A percentile compares a stretch with the other conserved stretches of the same genome.
phyloP scores from a whole-genome alignment of 2,888 invertebrate genomes.

The Cosmorhoe ocellata region DNA sequence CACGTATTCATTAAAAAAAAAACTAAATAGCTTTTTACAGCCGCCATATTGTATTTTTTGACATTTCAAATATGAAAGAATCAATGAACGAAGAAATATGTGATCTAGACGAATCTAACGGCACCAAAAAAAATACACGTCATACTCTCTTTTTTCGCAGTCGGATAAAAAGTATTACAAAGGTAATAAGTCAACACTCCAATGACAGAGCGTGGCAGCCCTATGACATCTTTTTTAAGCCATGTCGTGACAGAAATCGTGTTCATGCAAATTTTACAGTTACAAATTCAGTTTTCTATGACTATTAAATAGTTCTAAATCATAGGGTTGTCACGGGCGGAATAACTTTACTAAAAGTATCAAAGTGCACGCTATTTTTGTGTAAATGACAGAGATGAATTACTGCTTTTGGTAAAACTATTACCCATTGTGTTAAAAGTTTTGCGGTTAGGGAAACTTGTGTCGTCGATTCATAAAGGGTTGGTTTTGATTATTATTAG shows the following conservation, averaged over 20 bases:
- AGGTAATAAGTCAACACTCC: no score
- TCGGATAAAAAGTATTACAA: no score
- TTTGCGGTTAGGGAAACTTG: not conserved
- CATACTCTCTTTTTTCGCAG: no score
- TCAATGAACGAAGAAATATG: no score
- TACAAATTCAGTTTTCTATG: conserved; percentile 40
- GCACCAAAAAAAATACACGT: no score
- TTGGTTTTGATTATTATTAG: no score
- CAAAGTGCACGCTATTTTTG: conserved; percentile 18
- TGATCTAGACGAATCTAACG: no score
- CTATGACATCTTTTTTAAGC: conserved; percentile 33
- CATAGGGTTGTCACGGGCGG: conserved; percentile 28
- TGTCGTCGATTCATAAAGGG: no score
- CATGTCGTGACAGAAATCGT: conserved; percentile 34
- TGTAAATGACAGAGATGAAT: conserved; percentile 20
- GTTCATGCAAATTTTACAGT: conserved; percentile 37
- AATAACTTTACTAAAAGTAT: conserved; percentile 24
- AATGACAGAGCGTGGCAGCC: conserved; percentile 22
- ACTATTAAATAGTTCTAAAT: conserved; percentile 40
- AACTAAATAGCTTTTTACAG: no score
- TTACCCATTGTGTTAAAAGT: not conserved
- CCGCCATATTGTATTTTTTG: no score
- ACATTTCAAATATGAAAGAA: no score
- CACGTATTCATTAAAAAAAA: no score
- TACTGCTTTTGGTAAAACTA: conserved; percentile 5